These are phyloP conservation scores for Scaptodrosophila latifasciaeformis DNA, from an alignment of 2,888 invertebrate species.

Conservation along the genomic window DNA sequence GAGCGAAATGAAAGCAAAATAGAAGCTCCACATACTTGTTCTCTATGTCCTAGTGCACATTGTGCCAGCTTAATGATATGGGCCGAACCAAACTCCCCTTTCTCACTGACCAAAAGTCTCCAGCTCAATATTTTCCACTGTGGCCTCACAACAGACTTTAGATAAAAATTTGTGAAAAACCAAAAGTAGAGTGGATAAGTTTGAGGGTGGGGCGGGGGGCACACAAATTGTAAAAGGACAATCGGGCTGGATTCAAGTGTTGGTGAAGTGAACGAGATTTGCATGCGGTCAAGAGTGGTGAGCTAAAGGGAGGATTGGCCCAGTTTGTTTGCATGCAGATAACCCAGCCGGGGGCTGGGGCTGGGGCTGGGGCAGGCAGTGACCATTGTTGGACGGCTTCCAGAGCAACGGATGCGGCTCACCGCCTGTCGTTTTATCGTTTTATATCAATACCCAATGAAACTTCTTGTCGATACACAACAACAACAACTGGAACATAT, in stretches of 20 bases:
- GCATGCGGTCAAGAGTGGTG: conserved; percentile 29
- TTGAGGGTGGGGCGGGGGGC: conserved; percentile 7
- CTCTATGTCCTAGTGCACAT: conserved; percentile 31
- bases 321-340: too few relatives aligned
- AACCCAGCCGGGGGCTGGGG: too few relatives aligned
- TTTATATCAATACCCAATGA: conserved; percentile 46
- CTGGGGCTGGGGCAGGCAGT: conserved; percentile 12
- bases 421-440: conserved; percentile 42
- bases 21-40: too few relatives aligned
- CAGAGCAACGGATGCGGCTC: not conserved
- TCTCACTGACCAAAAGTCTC: conserved; percentile 4
- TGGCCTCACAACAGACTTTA: conserved; percentile 21
- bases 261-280: conserved; percentile 34
- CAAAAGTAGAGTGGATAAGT: conserved; percentile 1
- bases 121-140: conserved; percentile 51
- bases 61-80: conserved; percentile 59
- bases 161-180: conserved; percentile 36
- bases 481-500: conserved; percentile 35
- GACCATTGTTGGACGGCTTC: too few relatives aligned
- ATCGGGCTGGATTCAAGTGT: conserved; percentile 45
- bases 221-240: conserved; percentile 46
- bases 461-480: too few relatives aligned
- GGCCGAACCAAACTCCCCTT: conserved; percentile 26
- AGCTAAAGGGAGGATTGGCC: conserved; percentile 17
- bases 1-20: too few relatives aligned